Evolutionary conservation across 2,113 vertebrate species (phyloP).

Genomic region (Arvicanthis niloticus): DNA sequence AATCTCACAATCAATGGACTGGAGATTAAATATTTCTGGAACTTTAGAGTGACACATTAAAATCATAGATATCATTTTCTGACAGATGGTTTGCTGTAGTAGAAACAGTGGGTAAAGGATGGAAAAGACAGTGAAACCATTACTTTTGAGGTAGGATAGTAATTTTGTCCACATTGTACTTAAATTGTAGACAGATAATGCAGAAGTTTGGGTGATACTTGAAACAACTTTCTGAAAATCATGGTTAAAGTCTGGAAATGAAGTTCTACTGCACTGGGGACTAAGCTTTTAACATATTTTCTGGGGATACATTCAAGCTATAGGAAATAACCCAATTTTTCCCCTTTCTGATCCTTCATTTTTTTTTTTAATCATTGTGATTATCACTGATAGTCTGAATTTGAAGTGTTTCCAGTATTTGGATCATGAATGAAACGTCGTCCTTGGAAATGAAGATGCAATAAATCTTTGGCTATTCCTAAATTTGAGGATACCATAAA

Average conservation of each 20-base stretch:
- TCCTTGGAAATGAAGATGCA: background rate
- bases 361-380: background rate
- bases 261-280: background rate
- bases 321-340: background rate
- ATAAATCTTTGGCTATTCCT: background rate
- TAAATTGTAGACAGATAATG: background rate
- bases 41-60: background rate
- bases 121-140: no score
- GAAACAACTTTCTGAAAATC: background rate
- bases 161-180: background rate
- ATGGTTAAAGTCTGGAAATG: background rate
- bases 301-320: background rate
- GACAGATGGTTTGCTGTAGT: background rate
- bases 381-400: background rate
- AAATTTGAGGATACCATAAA: background rate
- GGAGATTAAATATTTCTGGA: background rate
- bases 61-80: background rate
- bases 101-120: background rate
- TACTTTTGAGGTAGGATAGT: background rate
- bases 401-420: background rate
- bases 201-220: background rate
- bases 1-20: background rate
- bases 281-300: no score
- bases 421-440: background rate
- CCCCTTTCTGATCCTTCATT: background rate